Percentiles rank a stretch among this genome's conserved stretches.
Conservation (phyloP, 2,888 invertebrate genomes). For the Embidobia sp. region DNA sequence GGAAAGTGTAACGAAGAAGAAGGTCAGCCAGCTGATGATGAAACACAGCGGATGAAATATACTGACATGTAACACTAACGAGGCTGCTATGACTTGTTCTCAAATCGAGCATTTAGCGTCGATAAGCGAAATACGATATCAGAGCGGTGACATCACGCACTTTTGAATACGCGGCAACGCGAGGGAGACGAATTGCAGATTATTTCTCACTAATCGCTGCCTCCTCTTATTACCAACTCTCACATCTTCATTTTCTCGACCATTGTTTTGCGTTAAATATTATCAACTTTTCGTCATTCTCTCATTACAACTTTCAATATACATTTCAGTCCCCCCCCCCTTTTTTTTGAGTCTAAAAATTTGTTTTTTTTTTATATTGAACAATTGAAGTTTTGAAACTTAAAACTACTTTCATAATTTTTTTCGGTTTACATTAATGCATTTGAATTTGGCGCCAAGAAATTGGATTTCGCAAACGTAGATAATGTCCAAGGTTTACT, state of each 20-base stretch:
- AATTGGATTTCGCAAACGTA: no score
- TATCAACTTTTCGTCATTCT: constrained; percentile 47
- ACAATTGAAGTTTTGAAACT: no score
- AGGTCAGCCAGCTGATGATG: constrained; percentile 70
- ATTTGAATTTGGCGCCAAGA: no score
- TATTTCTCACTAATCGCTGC: constrained; percentile 57
- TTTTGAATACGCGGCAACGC: constrained; percentile 63
- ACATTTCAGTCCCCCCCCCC: constrained; percentile 27
- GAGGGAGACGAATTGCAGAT: constrained; percentile 50
- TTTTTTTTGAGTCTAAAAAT: no score
- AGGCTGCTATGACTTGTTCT: constrained; percentile 68
- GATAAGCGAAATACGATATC: constrained; percentile 80
- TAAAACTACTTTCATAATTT: no score
- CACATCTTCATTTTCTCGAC: constrained; percentile 38
- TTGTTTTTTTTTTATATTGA: no score
- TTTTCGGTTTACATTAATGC: no score
- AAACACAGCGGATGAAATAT: constrained; percentile 71
- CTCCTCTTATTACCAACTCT: constrained; percentile 50
- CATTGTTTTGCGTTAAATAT: constrained; percentile 47
- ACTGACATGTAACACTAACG: constrained; percentile 65
- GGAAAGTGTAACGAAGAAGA: constrained; percentile 60
- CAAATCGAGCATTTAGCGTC: constrained; percentile 72
- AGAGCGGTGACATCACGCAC: constrained; percentile 75
- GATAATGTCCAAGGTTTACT: no score
- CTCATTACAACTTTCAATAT: constrained; percentile 28